Evolutionary conservation across 2,888 invertebrate genomes (phyloP), one percentile per base, ranked within the genome.

Genomic region (Drosophila pullipes): DNA sequence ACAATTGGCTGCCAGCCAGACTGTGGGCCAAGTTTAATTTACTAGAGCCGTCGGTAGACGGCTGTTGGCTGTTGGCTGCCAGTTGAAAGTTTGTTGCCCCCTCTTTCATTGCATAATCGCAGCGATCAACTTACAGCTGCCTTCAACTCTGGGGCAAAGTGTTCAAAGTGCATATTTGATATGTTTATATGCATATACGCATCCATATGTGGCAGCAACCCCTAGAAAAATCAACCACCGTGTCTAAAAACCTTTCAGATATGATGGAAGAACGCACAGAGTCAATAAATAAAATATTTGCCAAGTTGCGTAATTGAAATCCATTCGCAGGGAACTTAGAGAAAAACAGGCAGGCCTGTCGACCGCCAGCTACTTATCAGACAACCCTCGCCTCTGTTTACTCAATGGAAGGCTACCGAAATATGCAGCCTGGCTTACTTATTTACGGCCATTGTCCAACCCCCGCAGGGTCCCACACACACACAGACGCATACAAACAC

Each of bases 241-340:
- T 76, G 63, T 58, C 78, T 55, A 74, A 85, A 77, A 90, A 76
- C 81, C 78, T 74, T 74, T 68, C 67, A 66, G 66, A 61, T 76
- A 74, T 82, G 69, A 74, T 88, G 76, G 65, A 67, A 83, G 76
- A 55, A 64, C 65, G 57, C 50, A 49, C 54, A 74, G 68, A 89
- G 86, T 90, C 86, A 89, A 89, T 86, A 86, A 90, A 86, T 89
- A 86, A 86, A 72, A 76, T 84, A 89, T 87, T 90, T 83, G 89
- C 80, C 83, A 72, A 77, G 90, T 85, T 88, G 86, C 86, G 88
- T 85, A 90, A 85, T 89, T 90, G 89, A 85, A 81, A 82, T 68
- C 85, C 63, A 71, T 77, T 70, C 63, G 62, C 65, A 75, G 73
- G 62, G 85, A 76, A 74, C 79, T 61, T 55, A 28, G 13, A 33